Conservation (phyloP, 2,888 invertebrate species). For the Synergus laeviventris region DNA sequence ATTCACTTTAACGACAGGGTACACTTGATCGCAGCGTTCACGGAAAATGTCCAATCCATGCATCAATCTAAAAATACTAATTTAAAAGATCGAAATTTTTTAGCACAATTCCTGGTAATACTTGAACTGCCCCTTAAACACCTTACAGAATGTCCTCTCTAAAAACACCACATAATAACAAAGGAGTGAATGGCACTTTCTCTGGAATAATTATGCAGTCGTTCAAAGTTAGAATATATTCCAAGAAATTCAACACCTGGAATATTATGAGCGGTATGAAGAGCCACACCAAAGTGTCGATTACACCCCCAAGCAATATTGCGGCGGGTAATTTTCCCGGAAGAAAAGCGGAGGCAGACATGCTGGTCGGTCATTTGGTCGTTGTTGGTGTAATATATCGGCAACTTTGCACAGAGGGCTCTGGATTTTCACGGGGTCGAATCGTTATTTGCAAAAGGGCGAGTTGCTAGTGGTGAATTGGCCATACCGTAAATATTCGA, state of each 20-base stretch:
- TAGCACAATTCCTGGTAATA: no score
- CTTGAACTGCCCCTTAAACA: no score
- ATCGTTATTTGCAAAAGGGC: conserved; percentile 56
- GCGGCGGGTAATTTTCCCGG: not conserved
- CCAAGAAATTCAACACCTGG: not conserved
- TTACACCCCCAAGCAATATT: not conserved
- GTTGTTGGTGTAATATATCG: conserved; percentile 16
- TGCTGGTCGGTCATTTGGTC: conserved; percentile 12
- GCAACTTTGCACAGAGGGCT: conserved; percentile 41
- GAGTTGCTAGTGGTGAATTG: conserved; percentile 52
- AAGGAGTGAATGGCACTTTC: no score
- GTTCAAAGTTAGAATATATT: no score
- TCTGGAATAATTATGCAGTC: no score
- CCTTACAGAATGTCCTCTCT: no score
- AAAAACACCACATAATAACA: no score
- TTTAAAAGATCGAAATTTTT: no score
- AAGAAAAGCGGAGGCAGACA: conserved; percentile 19
- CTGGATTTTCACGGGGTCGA: conserved; percentile 51
- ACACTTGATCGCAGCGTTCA: no score
- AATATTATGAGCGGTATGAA: not conserved
- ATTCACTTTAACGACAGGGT: no score
- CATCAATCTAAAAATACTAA: no score
- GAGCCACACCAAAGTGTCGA: conserved; percentile 22
- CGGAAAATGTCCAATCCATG: no score
- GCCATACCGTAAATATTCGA: conserved; percentile 56